Evolutionary conservation across 2,113 vertebrate genomes (phyloP).

Genomic region (Cynopterus brachyotis): DNA sequence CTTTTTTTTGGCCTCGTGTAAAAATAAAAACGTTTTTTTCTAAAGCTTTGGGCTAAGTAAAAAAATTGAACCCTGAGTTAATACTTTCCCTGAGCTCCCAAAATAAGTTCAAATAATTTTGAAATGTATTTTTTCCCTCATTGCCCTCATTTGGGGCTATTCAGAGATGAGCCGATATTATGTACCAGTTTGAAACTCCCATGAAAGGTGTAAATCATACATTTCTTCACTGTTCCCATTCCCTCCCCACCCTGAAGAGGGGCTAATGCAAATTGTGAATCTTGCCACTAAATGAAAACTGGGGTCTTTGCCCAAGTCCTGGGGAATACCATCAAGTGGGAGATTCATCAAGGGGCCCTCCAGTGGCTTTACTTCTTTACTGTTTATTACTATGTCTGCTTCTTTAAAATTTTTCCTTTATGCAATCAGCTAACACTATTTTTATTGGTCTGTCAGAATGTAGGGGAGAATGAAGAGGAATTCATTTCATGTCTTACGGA

Average conservation of each 20-base stretch:
- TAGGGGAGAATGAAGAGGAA: conserved; percentile 68
- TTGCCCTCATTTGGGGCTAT: neutral
- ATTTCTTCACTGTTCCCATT: neutral
- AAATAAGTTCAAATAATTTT: conserved; percentile 43
- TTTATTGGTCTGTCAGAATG: conserved; percentile 81
- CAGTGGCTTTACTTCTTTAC: conserved; percentile 82
- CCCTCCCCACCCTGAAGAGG: neutral
- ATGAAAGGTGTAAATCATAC: neutral
- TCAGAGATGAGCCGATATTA: conserved; percentile 6
- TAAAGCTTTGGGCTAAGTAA: neutral
- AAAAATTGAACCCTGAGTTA: neutral
- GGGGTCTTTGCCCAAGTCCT: conserved; percentile 69
- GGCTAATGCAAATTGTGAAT: conserved; percentile 48
- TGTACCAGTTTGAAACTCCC: conserved; percentile 19
- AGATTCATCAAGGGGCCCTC: conserved; percentile 79
- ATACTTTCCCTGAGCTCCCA: neutral
- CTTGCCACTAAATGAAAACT: conserved; percentile 60
- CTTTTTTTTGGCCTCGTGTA: conserved; percentile 28
- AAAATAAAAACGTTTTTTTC: neutral
- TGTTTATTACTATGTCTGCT: conserved; percentile 82
- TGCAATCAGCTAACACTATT: conserved; percentile 83
- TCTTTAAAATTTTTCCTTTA: conserved; percentile 75
- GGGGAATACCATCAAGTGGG: conserved; percentile 81
- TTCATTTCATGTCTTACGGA: conserved; percentile 70
- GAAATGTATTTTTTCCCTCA: neutral